These are phyloP conservation scores for Polypterus senegalus DNA, from an alignment of 2,113 vertebrate genomes.

Conservation along the genomic window DNA sequence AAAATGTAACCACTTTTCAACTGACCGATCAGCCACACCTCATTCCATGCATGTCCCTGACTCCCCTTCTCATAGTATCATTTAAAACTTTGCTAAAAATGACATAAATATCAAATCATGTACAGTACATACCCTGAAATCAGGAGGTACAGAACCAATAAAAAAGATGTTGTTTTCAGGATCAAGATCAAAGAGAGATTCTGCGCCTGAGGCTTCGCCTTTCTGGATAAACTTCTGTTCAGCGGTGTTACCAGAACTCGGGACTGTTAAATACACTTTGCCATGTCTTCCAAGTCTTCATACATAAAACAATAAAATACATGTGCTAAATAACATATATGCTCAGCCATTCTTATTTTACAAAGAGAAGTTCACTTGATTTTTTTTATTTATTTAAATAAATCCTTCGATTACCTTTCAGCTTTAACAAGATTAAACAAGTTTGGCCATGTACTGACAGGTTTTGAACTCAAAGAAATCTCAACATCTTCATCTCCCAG, in stretches of 20 bases:
- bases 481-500: slow-evolving; percentile 79
- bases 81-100: too few species aligned
- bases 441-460: slow-evolving; percentile 85
- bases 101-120: not conserved
- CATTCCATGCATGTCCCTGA: too few species aligned
- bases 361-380: not conserved
- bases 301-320: too few species aligned
- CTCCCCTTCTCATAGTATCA: too few species aligned
- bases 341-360: too few species aligned
- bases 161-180: slow-evolving; percentile 76
- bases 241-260: slow-evolving; percentile 68
- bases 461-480: slow-evolving; percentile 81
- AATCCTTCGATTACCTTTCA: slow-evolving; percentile 60
- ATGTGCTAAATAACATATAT: too few species aligned
- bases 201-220: slow-evolving; percentile 60
- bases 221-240: slow-evolving; percentile 98
- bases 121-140: slow-evolving; percentile 55
- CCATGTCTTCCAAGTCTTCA: slow-evolving; percentile 79
- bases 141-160: slow-evolving; percentile 75
- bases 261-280: slow-evolving; percentile 83
- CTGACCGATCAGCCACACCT: too few species aligned
- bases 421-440: slow-evolving; percentile 90
- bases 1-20: too few species aligned
- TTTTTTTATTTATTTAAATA: not conserved
- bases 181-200: slow-evolving; percentile 76